Evolutionary conservation across 53 echinoderm and acorn worm genomes (phyloP).

Genomic region (Arbacia lixula): DNA sequence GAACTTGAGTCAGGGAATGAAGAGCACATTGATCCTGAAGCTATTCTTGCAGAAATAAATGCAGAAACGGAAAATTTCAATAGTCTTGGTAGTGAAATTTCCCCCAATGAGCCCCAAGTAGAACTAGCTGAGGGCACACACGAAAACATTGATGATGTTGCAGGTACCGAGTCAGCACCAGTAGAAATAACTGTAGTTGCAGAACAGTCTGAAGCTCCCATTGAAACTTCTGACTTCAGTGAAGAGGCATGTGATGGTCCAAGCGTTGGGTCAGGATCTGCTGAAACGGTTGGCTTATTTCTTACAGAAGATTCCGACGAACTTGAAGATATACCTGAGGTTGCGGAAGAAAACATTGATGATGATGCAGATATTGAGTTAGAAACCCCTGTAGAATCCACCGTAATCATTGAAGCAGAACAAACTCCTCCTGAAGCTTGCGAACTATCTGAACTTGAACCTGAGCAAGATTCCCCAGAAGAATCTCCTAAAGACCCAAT

Average conservation of each 20-base stretch:
- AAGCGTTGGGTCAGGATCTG: conserved; percentile 16
- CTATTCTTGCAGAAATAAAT: not conserved
- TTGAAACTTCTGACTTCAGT: not conserved
- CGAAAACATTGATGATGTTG: not conserved
- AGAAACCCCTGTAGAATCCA: too few species aligned
- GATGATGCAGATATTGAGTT: not conserved
- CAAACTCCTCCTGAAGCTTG: too few species aligned
- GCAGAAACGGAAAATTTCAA: conserved; percentile 9
- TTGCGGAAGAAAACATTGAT: not conserved
- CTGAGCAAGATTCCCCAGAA: too few species aligned
- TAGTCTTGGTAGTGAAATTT: not conserved
- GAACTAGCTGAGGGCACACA: not conserved
- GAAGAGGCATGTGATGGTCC: not conserved
- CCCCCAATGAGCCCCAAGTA: not conserved
- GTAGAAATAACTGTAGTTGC: not conserved
- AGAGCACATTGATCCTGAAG: not conserved
- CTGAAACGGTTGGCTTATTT: conserved; percentile 10
- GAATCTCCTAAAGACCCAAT: too few species aligned
- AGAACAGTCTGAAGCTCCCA: not conserved
- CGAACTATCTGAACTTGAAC: too few species aligned
- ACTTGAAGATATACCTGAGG: conserved; percentile 18
- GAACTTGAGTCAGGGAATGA: not conserved
- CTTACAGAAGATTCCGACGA: too few species aligned
- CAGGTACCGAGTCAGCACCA: not conserved
- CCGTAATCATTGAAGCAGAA: too few species aligned